A percentile compares a stretch with the other conserved stretches of the same genome.
phyloP scores from a whole-genome alignment of 2,113 vertebrate genomes.

The Cyprinodon variegatus region DNA sequence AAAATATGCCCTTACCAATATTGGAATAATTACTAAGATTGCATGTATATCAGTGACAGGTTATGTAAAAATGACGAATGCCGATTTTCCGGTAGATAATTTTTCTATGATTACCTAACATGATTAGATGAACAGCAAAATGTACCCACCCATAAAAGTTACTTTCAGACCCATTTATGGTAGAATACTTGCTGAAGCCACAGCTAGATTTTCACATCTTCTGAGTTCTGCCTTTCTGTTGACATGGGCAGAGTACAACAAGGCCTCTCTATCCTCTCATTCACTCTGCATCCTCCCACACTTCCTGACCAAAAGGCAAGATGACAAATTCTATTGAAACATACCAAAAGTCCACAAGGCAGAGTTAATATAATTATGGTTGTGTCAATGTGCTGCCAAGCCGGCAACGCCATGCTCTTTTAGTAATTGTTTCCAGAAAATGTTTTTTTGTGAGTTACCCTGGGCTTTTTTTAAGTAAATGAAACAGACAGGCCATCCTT shows the following conservation, averaged over 20 bases:
- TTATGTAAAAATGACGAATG: slow-evolving; percentile 21
- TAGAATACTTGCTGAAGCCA: slow-evolving; percentile 25
- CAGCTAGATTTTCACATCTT: slow-evolving; percentile 26
- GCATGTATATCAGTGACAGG: slow-evolving; percentile 6
- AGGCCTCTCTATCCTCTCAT: slow-evolving; percentile 55
- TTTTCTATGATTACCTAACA: slow-evolving; percentile 33
- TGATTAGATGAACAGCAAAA: slow-evolving; percentile 25
- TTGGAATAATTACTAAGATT: slow-evolving; percentile 1
- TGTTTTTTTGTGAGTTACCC: slow-evolving; percentile 45
- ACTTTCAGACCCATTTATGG: slow-evolving; percentile 61
- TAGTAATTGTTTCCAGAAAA: slow-evolving; percentile 69
- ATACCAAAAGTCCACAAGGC: slow-evolving; percentile 34
- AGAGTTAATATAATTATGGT: slow-evolving; percentile 58
- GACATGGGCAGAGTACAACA: slow-evolving; percentile 53
- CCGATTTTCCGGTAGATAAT: slow-evolving; percentile 35
- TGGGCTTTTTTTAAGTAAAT: slow-evolving; percentile 40
- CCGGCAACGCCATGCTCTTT: slow-evolving; percentile 50
- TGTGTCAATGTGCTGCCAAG: slow-evolving; percentile 60
- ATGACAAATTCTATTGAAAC: slow-evolving; percentile 62
- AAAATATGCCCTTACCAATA: not conserved
- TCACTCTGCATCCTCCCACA: slow-evolving; percentile 46
- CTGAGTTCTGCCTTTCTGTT: slow-evolving; percentile 43
- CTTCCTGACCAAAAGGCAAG: slow-evolving; percentile 48
- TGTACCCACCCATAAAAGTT: slow-evolving; percentile 40
- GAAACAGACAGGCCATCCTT: slow-evolving; percentile 32